These are phyloP conservation scores for Brachyptera risi DNA, from an alignment of 2,888 invertebrate species.

Conservation along the genomic window DNA sequence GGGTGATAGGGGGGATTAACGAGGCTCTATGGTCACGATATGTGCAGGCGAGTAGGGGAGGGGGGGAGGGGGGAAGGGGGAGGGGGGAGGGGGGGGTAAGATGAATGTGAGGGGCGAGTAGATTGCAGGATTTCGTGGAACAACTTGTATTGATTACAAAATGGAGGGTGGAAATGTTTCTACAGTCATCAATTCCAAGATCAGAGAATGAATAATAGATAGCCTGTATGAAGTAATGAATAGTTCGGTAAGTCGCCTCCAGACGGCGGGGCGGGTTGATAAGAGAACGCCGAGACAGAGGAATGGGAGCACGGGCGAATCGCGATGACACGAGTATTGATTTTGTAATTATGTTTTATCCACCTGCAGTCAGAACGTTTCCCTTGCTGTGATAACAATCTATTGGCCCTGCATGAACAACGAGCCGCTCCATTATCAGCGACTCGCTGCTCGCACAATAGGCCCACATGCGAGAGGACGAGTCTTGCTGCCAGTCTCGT, in stretches of 20 bases:
- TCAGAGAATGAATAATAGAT: neutral
- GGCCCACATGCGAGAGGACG: no score
- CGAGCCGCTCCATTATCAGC: no score
- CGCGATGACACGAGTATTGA: neutral
- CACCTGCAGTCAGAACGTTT: neutral
- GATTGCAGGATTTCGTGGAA: conserved; percentile 4
- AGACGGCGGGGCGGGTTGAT: neutral
- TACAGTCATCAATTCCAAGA: neutral
- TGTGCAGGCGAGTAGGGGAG: neutral
- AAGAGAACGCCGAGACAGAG: neutral
- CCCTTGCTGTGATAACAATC: neutral
- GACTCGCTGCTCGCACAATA: no score
- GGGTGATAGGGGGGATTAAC: conserved; percentile 3
- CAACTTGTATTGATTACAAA: neutral
- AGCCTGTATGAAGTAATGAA: neutral
- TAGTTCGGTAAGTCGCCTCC: neutral
- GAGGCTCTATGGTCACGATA: conserved; percentile 12
- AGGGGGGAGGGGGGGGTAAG: neutral
- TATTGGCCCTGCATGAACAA: neutral
- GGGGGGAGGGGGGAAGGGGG: neutral
- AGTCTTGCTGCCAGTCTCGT: no score
- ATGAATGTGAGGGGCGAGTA: neutral
- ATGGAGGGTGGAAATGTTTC: neutral
- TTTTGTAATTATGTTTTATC: neutral
- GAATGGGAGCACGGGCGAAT: neutral